Percentiles rank a stretch among this genome's conserved stretches.
Conservation (phyloP, 1,140 invertebrate species). For the Aporrectodea caliginosa region DNA sequence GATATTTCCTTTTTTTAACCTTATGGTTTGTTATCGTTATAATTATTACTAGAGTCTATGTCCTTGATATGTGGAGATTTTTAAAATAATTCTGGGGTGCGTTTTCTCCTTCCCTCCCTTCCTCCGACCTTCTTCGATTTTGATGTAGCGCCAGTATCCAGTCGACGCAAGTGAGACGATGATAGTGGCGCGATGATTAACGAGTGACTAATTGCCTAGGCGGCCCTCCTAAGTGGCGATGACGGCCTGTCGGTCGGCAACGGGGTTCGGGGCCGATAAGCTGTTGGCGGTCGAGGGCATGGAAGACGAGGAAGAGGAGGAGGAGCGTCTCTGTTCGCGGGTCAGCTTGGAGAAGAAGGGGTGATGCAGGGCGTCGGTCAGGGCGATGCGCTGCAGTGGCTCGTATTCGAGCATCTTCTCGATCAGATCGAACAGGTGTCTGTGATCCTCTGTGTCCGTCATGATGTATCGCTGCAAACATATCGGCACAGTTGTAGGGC, state of each 20-base stretch:
- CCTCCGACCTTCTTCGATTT: no score
- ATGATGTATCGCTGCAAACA: slow-evolving; percentile 32
- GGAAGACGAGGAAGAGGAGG: neutral
- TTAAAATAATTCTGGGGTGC: no score
- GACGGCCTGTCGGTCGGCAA: neutral
- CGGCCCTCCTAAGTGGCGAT: neutral
- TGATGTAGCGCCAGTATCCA: no score
- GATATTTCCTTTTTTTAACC: no score
- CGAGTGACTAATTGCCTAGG: neutral
- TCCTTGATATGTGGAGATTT: no score
- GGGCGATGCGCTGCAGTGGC: slow-evolving; percentile 78
- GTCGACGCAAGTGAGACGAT: no score
- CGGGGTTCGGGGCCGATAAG: neutral
- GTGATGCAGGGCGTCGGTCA: slow-evolving; percentile 84
- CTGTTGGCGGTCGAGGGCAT: neutral
- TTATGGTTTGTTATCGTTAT: no score
- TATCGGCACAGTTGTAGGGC: no score
- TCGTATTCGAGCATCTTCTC: slow-evolving; percentile 96
- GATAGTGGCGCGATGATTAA: no score
- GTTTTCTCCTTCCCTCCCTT: no score
- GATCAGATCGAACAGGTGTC: slow-evolving; percentile 89
- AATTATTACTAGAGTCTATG: no score
- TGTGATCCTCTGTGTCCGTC: slow-evolving; percentile 62
- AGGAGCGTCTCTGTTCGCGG: neutral
- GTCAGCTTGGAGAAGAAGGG: slow-evolving; percentile 73